A percentile compares a stretch with the other conserved stretches of the same genome.
phyloP scores from a whole-genome alignment of 1,140 invertebrate genomes.

The Samia ricini region DNA sequence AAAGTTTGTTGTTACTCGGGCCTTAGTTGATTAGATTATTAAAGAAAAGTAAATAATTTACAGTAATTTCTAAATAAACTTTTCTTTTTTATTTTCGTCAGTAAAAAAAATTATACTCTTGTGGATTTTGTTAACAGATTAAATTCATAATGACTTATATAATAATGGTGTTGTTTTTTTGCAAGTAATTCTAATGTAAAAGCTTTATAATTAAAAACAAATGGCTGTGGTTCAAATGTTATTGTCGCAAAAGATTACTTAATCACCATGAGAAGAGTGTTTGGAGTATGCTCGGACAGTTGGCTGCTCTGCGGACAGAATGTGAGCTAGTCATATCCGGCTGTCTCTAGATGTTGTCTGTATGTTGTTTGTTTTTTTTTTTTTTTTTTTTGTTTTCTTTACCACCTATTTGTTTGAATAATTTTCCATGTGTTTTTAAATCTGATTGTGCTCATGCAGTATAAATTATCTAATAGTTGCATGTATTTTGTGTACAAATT shows the following conservation, averaged over 20 bases:
- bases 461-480: too few species aligned
- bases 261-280: constrained; percentile 56
- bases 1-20: neutral
- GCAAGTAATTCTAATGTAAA: neutral
- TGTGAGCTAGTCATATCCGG: constrained; percentile 55
- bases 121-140: neutral
- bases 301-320: constrained; percentile 72
- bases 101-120: too few species aligned
- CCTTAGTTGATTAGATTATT: neutral
- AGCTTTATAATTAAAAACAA: constrained; percentile 14
- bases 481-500: too few species aligned
- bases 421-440: neutral
- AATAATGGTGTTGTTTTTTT: neutral
- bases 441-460: neutral
- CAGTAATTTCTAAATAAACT: too few species aligned
- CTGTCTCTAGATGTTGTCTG: constrained; percentile 65
- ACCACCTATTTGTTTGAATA: constrained; percentile 1
- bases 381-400: constrained; percentile 28
- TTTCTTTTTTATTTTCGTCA: too few species aligned
- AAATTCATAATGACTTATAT: neutral
- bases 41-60: neutral
- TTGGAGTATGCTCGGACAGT: constrained; percentile 64
- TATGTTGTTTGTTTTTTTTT: constrained; percentile 50
- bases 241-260: neutral
- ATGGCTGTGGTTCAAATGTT: constrained; percentile 27